Base-by-base conservation (phyloP, 2,888 invertebrate genomes). In the Epirrhoe tristata region DNA sequence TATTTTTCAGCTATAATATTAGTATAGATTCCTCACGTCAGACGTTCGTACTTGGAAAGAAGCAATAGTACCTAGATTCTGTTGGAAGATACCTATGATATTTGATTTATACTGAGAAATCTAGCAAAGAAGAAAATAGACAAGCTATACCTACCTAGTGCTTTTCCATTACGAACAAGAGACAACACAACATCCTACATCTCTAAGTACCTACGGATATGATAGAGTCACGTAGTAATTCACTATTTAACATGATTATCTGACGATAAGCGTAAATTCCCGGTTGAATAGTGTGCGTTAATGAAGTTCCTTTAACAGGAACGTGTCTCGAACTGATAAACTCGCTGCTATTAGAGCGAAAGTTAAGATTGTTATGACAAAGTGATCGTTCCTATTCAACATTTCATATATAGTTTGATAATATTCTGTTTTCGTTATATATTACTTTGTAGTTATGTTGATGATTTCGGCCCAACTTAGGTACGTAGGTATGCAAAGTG, bases 201-300 rank as follows among this genome's bases (percentile, higher is more conserved):
- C 32, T 14, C 48, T 43, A 43, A 12, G 12, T 12, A 43, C 12
- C 16, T 58, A 51, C n/a, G 34, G 53, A 46, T 54, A 48, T 79
- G 78, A 77, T 77, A 75, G 61, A 81, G 78, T 80, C 80, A 80
- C 81, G 80, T 79, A 80, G 77, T 81, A 81, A 84, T 81, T 79
- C 77, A 80, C 77, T 76, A 78, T 75, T 80, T 77, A 83, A 83
- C 78, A 64, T 76, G 77, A 80, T 83, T 84, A 84, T 84, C 78
- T 80, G 82, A 82, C 83, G 79, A 82, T 84, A 83, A 85, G 80
- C 82, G 81, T 74, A 77, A 83, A 86, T 83, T 84, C 86, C 82
- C 83, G 70, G 74, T 75, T 75, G 88, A 81, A 82, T 85, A 81
- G 82, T 81, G 80, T 80, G 84, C 84, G 85, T 83, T 85, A 78